phyloP scores from a whole-genome alignment of 2,113 vertebrate genomes.

The Prunella fulvescens region DNA sequence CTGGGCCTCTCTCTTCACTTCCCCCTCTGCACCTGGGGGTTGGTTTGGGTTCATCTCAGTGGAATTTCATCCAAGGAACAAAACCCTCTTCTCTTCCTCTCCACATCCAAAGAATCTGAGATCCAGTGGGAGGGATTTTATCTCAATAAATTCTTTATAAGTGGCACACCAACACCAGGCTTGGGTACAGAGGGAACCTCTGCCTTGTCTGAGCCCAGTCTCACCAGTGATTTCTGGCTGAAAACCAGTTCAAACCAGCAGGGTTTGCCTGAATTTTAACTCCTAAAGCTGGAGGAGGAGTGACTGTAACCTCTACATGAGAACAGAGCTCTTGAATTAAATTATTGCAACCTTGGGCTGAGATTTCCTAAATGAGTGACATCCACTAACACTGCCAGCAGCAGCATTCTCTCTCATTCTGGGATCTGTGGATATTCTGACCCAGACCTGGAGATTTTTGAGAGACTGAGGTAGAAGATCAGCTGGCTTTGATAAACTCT shows the following conservation, averaged over 20 bases:
- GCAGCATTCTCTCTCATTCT: neutral
- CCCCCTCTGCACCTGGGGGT: no score
- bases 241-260: neutral
- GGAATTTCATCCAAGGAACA: neutral
- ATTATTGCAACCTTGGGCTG: neutral
- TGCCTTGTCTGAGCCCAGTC: neutral
- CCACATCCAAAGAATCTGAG: neutral
- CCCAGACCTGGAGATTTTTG: neutral
- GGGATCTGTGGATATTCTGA: fast-evolving
- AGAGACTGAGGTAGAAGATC: neutral
- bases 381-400: neutral
- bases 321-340: neutral
- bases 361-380: neutral
- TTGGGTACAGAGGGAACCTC: neutral
- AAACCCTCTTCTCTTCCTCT: neutral
- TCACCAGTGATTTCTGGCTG: neutral
- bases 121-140: neutral
- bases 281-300: neutral
- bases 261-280: neutral
- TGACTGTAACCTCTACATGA: neutral
- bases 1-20: neutral
- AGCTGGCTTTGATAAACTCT: neutral
- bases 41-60: neutral
- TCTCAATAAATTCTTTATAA: neutral
- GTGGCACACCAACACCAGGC: neutral